Evolutionary conservation across 2,113 vertebrate species (phyloP).

Genomic region (Callospermophilus lateralis): DNA sequence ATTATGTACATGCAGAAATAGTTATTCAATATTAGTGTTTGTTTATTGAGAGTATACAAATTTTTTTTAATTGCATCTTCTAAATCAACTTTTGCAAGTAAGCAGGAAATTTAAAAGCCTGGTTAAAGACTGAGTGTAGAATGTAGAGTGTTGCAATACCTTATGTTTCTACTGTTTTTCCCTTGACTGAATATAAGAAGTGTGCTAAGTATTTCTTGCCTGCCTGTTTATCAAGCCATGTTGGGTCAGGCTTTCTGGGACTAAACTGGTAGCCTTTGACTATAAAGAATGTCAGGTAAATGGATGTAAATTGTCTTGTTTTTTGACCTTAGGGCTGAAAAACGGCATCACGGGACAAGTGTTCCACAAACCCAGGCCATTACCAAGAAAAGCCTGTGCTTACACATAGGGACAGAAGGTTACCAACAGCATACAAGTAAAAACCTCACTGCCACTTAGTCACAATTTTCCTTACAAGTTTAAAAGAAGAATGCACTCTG

Average conservation of each 20-base stretch:
- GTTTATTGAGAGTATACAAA: not conserved
- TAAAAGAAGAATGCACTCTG: slow-evolving; percentile 30
- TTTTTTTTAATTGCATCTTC: slow-evolving; percentile 44
- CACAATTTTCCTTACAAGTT: slow-evolving; percentile 50
- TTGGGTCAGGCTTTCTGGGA: slow-evolving; percentile 48
- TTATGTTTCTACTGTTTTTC: slow-evolving; percentile 14
- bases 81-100: slow-evolving; percentile 22
- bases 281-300: slow-evolving; percentile 65
- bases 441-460: slow-evolving; percentile 66
- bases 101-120: slow-evolving; percentile 22
- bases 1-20: not conserved
- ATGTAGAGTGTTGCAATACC: not conserved
- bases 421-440: not conserved
- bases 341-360: not conserved
- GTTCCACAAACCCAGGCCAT: slow-evolving; percentile 50
- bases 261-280: slow-evolving; percentile 36
- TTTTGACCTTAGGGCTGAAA: slow-evolving; percentile 56
- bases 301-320: slow-evolving; percentile 70
- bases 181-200: slow-evolving; percentile 37
- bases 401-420: not conserved
- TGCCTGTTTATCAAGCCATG: slow-evolving; percentile 67
- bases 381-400: slow-evolving; percentile 52
- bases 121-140: not conserved
- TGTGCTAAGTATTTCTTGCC: slow-evolving; percentile 54
- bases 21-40: not conserved